These are phyloP conservation scores for Zeus faber DNA, from an alignment of 2,113 vertebrate genomes.

Conservation along the genomic window DNA sequence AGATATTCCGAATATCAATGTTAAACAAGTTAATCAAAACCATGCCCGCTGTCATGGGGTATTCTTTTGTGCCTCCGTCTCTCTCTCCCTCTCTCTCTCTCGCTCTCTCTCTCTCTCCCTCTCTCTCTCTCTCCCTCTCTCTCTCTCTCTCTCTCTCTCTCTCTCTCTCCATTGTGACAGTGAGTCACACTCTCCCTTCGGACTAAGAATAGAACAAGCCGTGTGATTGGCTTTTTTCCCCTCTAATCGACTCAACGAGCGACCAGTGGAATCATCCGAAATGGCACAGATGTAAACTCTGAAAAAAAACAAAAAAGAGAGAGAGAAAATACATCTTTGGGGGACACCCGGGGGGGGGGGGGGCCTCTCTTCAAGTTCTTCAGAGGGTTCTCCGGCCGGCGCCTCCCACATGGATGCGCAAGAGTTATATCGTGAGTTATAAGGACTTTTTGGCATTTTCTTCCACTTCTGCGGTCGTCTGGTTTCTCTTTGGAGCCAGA, in stretches of 20 bases:
- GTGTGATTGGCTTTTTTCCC: slow-evolving; percentile 29
- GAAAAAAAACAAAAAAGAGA: not conserved
- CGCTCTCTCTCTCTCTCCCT: not conserved
- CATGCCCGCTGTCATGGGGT: not conserved
- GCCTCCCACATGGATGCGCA: too few relatives aligned
- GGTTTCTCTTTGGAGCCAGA: too few relatives aligned
- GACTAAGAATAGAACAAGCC: slow-evolving; percentile 54
- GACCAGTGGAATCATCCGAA: not conserved
- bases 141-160: slow-evolving; percentile 5
- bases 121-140: not conserved
- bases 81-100: slow-evolving; percentile 12
- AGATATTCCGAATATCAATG: too few relatives aligned
- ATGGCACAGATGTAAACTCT: not conserved
- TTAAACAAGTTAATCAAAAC: not conserved
- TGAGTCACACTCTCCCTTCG: slow-evolving; percentile 59
- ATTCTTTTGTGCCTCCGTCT: not conserved
- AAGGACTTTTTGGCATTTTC: too few relatives aligned
- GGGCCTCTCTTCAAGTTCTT: not conserved
- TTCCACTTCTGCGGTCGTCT: too few relatives aligned
- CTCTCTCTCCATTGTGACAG: too few relatives aligned
- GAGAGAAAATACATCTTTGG: too few relatives aligned
- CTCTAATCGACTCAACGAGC: slow-evolving; percentile 38
- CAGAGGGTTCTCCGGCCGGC: too few relatives aligned
- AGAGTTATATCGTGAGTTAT: too few relatives aligned
- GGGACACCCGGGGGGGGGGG: too few relatives aligned